These are phyloP conservation scores for Callyntrura guangdongensis DNA, from an alignment of 2,888 invertebrate genomes.

Conservation along the genomic window DNA sequence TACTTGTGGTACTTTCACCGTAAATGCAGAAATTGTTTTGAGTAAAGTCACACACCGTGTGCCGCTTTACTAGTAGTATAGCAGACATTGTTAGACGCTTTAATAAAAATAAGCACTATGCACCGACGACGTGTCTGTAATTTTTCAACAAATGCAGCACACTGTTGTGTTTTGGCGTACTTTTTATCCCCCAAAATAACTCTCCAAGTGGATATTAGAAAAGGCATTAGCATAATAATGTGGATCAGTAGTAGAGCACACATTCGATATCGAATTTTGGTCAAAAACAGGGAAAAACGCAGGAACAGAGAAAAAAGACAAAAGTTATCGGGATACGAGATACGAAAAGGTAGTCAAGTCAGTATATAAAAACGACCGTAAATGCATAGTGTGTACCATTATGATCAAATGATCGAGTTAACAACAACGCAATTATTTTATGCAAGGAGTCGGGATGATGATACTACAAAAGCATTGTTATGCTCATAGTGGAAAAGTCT, in stretches of 20 bases:
- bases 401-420: slow-evolving; percentile 37
- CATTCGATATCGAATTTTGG: slow-evolving; percentile 18
- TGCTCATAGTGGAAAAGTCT: not conserved
- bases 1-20: not conserved
- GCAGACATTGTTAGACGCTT: not conserved
- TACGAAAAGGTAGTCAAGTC: not conserved
- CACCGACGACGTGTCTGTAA: not conserved
- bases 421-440: not conserved
- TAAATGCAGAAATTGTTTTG: not conserved
- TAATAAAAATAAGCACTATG: slow-evolving; percentile 26
- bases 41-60: not conserved
- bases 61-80: not conserved
- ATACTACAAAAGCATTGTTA: not conserved
- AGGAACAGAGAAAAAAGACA: not conserved
- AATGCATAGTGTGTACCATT: not conserved
- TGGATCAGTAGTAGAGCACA: slow-evolving; percentile 18
- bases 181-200: slow-evolving; percentile 3
- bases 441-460: not conserved
- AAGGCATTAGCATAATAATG: slow-evolving; percentile 56
- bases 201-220: slow-evolving; percentile 25
- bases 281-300: slow-evolving; percentile 3
- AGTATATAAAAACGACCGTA: not conserved
- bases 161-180: not conserved
- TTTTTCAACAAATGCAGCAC: not conserved
- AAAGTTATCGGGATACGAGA: no score